Conservation (phyloP, 1,140 invertebrate species). For the Drosophila erecta region DNA sequence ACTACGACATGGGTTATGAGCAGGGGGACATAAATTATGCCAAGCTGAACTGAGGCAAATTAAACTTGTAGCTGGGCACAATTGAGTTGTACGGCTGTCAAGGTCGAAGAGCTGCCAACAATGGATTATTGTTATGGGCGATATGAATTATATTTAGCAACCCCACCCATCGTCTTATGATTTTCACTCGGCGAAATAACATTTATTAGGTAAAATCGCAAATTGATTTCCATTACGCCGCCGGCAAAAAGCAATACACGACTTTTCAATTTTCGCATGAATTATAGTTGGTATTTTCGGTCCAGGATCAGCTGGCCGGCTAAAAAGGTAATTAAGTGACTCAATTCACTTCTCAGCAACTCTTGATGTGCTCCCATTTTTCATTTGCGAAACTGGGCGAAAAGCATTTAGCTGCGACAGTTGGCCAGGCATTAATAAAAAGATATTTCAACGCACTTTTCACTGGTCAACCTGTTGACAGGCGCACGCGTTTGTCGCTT, state of each 20-base stretch:
- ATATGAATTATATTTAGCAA: slow-evolving; percentile 30
- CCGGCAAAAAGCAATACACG: slow-evolving; percentile 19
- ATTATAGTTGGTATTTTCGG: slow-evolving; percentile 10
- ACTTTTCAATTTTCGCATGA: slow-evolving; percentile 40
- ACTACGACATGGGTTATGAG: slow-evolving; percentile 40
- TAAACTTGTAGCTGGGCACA: slow-evolving; percentile 20
- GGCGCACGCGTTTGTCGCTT: slow-evolving; percentile 46
- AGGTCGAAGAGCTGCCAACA: slow-evolving; percentile 41
- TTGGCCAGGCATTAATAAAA: slow-evolving; percentile 60
- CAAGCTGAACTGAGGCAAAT: slow-evolving; percentile 23
- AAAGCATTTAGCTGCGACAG: slow-evolving; percentile 41
- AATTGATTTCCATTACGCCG: slow-evolving; percentile 27
- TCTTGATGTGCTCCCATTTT: slow-evolving; percentile 56
- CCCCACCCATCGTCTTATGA: slow-evolving; percentile 7
- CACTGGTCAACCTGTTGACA: slow-evolving; percentile 34
- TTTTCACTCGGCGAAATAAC: not conserved
- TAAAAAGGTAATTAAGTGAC: slow-evolving; percentile 57
- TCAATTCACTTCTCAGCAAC: slow-evolving; percentile 47
- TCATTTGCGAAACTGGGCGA: slow-evolving; percentile 58
- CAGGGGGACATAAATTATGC: slow-evolving; percentile 41
- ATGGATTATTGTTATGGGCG: slow-evolving; percentile 51
- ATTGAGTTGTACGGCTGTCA: slow-evolving; percentile 19
- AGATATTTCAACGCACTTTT: slow-evolving; percentile 71
- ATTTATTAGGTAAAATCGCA: slow-evolving; percentile 20
- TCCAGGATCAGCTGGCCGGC: slow-evolving; percentile 24